Conservation (phyloP, 2,888 invertebrate species). For the Lomographa bimaculata region DNA sequence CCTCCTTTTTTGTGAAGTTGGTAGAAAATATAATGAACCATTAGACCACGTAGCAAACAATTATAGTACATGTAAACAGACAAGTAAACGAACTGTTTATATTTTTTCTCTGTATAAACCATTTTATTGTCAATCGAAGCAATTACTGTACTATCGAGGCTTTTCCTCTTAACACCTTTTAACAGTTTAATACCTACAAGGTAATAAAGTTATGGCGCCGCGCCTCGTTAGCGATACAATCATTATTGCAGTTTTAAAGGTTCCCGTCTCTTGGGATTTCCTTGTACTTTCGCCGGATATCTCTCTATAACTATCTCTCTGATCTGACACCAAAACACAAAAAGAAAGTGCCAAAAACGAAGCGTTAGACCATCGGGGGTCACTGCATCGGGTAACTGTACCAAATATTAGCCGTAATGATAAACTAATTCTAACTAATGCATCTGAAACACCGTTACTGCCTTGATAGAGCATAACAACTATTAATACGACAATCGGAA, state of each 20-base stretch:
- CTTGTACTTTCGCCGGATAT: conserved; percentile 10
- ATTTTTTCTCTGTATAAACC: conserved; percentile 3
- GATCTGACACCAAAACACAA: conserved; percentile 16
- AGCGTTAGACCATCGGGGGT: conserved; percentile 27
- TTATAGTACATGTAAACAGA: no score
- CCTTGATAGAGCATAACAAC: background rate
- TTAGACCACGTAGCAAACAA: no score
- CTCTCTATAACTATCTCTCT: conserved; percentile 3
- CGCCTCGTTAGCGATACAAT: background rate
- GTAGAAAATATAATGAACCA: no score
- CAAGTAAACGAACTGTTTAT: no score
- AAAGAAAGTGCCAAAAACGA: conserved; percentile 16
- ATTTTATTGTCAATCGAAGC: conserved; percentile 2
- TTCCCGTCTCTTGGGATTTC: conserved; percentile 6
- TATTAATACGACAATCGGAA: background rate
- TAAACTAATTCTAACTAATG: conserved; percentile 33
- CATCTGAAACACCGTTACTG: conserved; percentile 29
- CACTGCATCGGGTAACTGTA: conserved; percentile 33
- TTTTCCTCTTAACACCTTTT: conserved; percentile 6
- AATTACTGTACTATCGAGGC: conserved; percentile 1
- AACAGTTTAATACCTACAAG: background rate
- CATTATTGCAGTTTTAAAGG: background rate
- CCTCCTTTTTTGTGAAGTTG: no score
- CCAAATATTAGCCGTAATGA: conserved; percentile 27
- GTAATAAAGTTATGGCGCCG: background rate